Evolutionary conservation across 1,140 invertebrate genomes (phyloP), one percentile per base, ranked within the genome.

Genomic region (Papilio glaucus): DNA sequence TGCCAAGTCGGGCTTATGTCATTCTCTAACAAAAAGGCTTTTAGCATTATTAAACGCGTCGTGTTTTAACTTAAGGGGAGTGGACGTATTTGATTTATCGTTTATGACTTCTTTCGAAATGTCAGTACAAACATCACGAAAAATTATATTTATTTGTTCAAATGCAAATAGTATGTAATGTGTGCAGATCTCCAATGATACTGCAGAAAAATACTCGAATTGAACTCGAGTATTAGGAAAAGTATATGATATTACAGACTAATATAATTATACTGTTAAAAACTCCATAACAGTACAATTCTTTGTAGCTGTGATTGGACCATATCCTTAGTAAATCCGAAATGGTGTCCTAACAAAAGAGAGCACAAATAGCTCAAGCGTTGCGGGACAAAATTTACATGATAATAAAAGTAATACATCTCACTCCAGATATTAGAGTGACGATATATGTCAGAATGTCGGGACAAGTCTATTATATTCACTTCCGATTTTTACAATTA

Each of bases 11-110:
- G 70, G 57, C 75, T 81, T 77, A 73, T 77, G 77, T 81, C 76
- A 78, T 73, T 77, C 57, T 12, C 71, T 62, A 76, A 80, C 74
- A 74, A 76, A 83, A 81, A 78, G 45, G 73, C 78, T 84, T 84
- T 84, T 80, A 84, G 76, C 75, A 69, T 67, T 77, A 84, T 78
- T 81, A 80, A 79, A 72, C 45, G 73, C 8, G 38, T 70, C 72
- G 45, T 61, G 49, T 15, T 10, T 24, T 68, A 10, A 74, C 70
- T 74, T 77, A 13, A 61, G 57, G 68, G 62, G 29, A n/a, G 38
- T 57, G 15, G 37, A 29, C 26, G 33, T 33, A 42, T 70, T 26
- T 60, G 33, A 42, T 62, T 69, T 69, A 61, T 39, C 33, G 49
- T 24, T 53, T 24, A 21, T 33, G 18, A 53, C 12, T 53, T 8